Base-by-base conservation (phyloP, 2,113 vertebrate genomes). In the Chamaetylas fuelleborni region DNA sequence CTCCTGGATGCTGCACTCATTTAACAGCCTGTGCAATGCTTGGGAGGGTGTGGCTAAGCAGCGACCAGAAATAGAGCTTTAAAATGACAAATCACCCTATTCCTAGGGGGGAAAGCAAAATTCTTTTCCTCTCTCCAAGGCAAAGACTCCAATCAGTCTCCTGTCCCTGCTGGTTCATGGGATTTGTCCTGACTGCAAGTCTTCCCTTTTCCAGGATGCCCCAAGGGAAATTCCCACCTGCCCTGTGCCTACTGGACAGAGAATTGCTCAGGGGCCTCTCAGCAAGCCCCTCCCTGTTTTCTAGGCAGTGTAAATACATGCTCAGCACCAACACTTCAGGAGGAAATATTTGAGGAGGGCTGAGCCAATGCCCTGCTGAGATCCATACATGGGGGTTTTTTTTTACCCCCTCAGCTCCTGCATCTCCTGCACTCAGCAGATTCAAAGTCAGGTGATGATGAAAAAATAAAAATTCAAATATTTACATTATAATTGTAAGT, bases 311-410 rank as follows among this genome's bases (percentile, higher is more conserved):
- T 16, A 50, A 78, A 50, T 38, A 15, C 24, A 10, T 1, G 1
- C 29, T 72, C 64, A 43, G 28, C 50, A 83, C 26, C 0, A 64
- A 64, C 12, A 36, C 0, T 0, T 18, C 51, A 69, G 40, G 48
- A 91, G 50, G 13, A 86, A 51, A 26, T 8, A 22, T 12, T 1
- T 48, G 45, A 83, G 82, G 23, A 85, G 40, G 69, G 25, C 40
- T 29, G 19, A 90, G 57, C 24, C 9, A 14, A 28, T 19, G 25
- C 31, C 57, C 24, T 61, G 54, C 74, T 40, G 25, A 58, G 5
- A 83, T 45, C 28, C 33, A 24, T 6, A 18, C 23, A 1, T 6
- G 24, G 11, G 18, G 12, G 12, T 40, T 13, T 42, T 42, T 71
- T 43, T 51, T 58, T 29, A 4, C 13, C 10, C 15, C 3, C 1